Conservation (phyloP, 2,113 vertebrate genomes). For the Pristiophorus japonicus region DNA sequence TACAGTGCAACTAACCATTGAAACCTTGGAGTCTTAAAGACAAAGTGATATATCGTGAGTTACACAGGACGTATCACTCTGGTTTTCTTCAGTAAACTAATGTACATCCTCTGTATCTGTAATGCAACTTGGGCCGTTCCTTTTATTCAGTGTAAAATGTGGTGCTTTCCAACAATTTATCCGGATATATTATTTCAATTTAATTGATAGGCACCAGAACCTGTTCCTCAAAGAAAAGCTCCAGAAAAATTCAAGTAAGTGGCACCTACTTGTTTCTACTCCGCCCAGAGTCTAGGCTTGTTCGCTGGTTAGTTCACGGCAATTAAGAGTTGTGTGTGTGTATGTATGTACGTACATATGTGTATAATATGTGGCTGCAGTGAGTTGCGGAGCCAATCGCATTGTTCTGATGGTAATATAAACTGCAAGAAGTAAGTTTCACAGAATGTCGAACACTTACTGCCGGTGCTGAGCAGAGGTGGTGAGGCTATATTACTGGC, state of each 20-base stretch:
- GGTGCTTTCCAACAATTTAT: not conserved
- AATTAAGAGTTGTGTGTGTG: not conserved
- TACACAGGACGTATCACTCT: not conserved
- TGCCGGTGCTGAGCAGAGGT: not conserved
- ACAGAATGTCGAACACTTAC: not conserved
- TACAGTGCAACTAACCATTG: not conserved
- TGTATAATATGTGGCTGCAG: not conserved
- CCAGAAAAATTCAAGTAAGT: slow-evolving; percentile 81
- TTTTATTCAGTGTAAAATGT: not conserved
- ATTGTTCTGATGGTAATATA: not conserved
- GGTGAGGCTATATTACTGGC: not conserved
- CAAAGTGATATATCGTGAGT: not conserved
- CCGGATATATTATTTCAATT: not conserved
- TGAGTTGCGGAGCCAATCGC: not conserved
- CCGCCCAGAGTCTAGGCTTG: too few species aligned
- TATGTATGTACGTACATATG: not conserved
- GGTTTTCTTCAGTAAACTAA: not conserved
- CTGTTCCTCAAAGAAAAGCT: slow-evolving; percentile 67
- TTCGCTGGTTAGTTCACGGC: not conserved
- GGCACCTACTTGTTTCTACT: not conserved
- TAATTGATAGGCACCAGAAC: slow-evolving; percentile 51
- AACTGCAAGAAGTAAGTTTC: not conserved
- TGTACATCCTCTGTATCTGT: not conserved
- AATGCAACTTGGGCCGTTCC: not conserved
- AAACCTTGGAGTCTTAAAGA: not conserved